Evolutionary conservation across 2,113 vertebrate species (phyloP), one percentile per base, ranked within the genome.

Genomic region (Trogon surrucura): DNA sequence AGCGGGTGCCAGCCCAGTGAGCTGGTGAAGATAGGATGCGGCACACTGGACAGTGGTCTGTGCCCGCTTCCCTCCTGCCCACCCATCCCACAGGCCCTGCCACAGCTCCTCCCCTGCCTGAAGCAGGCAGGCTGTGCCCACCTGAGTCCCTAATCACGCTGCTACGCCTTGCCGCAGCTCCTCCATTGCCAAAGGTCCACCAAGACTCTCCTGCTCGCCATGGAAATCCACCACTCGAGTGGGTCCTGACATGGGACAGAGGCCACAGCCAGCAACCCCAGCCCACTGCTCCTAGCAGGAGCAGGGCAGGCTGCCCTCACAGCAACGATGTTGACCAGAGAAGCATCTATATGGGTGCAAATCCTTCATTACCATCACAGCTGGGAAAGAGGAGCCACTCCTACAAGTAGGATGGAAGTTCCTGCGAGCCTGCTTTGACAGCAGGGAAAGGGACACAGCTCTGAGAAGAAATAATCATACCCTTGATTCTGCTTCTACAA

Each of bases 11-110:
- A 56, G 71, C 32, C 19, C 82, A 14, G 64, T 3, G 2, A 75
- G 38, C 27, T 16, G 74, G 15, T 16, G 45, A 18, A 25, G 23
- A 56, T 1, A 5, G 48, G 25, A 69, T 1, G 4, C 73, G 41
- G 16, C 50, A 16, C 0, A 0, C 19, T 47, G 17, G 16, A 29
- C 1, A 4, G 9, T 0, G 3, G 26, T 21, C 56, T 26, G 25
- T 14, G 38, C 48, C 29, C 3, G 2, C 48, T 64, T 17, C 36
- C 13, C 60, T 85, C 83, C 69, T 66, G 60, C 73, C 27, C 62
- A 32, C 4, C 0, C 3, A 3, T 22, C 27, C 67, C 61, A 53
- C 22, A 34, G 5, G 11, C 16, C 72, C 45, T 51, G 50, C 4
- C 2, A 16, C 13, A 23, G n/a, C 22, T 80, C 54, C 36, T 22